These are phyloP conservation scores for Amblyjoppa proteus DNA, from an alignment of 2,888 invertebrate species.

Conservation along the genomic window DNA sequence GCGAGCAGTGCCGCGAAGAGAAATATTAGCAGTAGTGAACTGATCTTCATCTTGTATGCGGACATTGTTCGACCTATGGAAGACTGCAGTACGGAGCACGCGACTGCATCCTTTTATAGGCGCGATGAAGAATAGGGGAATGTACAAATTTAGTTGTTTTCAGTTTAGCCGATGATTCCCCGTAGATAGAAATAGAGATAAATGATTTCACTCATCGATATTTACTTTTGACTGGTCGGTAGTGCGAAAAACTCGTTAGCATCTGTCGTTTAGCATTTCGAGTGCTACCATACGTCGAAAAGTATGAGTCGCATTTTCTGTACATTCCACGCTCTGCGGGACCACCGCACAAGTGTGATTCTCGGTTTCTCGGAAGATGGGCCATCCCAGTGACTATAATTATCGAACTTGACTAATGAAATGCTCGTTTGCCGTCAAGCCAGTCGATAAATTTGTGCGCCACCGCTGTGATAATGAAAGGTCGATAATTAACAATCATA, in stretches of 20 bases:
- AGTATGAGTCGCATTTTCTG: too few species aligned
- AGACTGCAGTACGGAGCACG: constrained; percentile 1
- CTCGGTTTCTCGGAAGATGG: too few species aligned
- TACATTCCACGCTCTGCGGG: too few species aligned
- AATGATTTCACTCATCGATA: not conserved
- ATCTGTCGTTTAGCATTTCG: not conserved
- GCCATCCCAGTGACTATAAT: too few species aligned
- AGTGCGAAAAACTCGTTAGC: not conserved
- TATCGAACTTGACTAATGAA: too few species aligned
- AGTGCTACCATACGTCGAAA: not conserved
- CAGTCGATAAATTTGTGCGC: too few species aligned
- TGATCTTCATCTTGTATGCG: constrained; percentile 40
- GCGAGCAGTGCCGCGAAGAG: constrained; percentile 27
- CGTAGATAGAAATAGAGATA: not conserved
- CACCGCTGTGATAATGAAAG: too few species aligned
- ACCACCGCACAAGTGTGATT: too few species aligned
- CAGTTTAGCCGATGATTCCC: constrained; percentile 14
- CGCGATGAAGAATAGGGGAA: not conserved
- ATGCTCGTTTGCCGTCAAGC: too few species aligned
- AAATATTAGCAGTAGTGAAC: constrained; percentile 13
- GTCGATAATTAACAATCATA: too few species aligned
- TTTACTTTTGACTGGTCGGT: not conserved
- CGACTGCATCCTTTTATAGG: constrained; percentile 45
- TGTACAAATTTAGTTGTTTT: not conserved
- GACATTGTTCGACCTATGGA: constrained; percentile 16